Evolutionary conservation across 2,113 vertebrate genomes (phyloP), one percentile per base, ranked within the genome.

Genomic region (Pygoscelis adeliae): DNA sequence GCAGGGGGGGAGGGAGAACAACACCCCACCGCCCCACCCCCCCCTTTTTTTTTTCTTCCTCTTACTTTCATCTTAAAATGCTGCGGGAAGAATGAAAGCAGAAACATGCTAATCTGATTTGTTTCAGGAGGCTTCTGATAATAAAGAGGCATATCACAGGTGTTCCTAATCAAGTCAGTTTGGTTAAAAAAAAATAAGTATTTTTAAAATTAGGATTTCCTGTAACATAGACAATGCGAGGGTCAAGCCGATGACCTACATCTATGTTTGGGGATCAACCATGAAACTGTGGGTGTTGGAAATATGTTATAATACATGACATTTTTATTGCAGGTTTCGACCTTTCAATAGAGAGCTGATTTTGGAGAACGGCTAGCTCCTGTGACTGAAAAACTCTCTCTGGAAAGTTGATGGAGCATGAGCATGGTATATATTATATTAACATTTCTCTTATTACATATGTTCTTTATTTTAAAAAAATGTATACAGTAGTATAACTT

Each of bases 261-360:
- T 96, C 96, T 95, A 94, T 98, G 93, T 98, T 97, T 96, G 96
- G 94, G 97, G 97, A 98, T 97, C 97, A 97, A 69, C 90, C 97
- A 79, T 97, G 95, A 96, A 98, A 97, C 96, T 97, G 87, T 95
- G 97, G 96, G 96, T 98, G 97, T 97, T 94, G 95, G 97, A 98
- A 98, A 98, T 98, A 98, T 97, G 98, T 98, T 98, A 96, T 98
- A 98, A 98, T 98, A 98, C 98, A 98, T 98, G 98, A 97, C 97
- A 92, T 97, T 98, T 98, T 98, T 98, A 98, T 98, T 98, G 91
- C 98, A 98, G 98, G 98, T 98, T 98, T 98, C 70, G 97, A 98
- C 98, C 98, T 98, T 97, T 97, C 92, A 96, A 92, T 98, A 98
- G 96, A 98, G 96, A 98, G 93, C 97, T 97, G 97, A 84, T 98